A percentile compares a stretch with the other conserved stretches of the same genome.
These are phyloP conservation scores for Drosophila pachea DNA, from an alignment of 1,140 invertebrate genomes.

Conservation along the genomic window DNA sequence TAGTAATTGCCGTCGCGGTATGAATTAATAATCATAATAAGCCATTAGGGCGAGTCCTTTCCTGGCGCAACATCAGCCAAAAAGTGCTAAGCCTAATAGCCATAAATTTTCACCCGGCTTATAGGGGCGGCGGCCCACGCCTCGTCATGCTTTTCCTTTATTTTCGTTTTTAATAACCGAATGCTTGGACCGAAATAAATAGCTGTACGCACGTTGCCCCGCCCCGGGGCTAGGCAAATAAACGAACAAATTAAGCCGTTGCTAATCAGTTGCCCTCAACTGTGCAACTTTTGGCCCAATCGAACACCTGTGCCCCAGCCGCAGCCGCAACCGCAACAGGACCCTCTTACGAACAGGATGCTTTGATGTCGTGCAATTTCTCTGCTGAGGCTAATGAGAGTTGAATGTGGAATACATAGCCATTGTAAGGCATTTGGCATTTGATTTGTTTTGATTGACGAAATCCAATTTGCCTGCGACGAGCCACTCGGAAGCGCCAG, in stretches of 20 bases:
- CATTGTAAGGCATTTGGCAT: background rate
- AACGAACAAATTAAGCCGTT: conserved; percentile 68
- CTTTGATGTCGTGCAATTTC: conserved; percentile 50
- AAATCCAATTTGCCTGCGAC: background rate
- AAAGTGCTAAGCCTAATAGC: conserved; percentile 64
- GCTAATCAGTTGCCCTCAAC: conserved; percentile 51
- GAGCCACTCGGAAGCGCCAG: too few species aligned
- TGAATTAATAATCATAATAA: conserved; percentile 74
- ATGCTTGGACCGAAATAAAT: conserved; percentile 62
- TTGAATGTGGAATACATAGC: background rate
- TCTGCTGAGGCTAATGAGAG: conserved; percentile 1
- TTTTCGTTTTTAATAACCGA: conserved; percentile 5
- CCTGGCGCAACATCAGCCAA: conserved; percentile 27
- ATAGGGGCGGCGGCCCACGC: conserved; percentile 23
- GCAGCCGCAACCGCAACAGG: conserved; percentile 13
- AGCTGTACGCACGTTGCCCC: conserved; percentile 60
- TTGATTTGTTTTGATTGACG: background rate
- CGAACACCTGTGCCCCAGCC: conserved; percentile 47
- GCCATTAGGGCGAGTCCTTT: conserved; percentile 45
- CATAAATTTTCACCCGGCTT: conserved; percentile 58
- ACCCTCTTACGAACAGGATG: conserved; percentile 23
- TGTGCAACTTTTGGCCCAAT: conserved; percentile 46
- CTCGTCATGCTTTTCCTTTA: conserved; percentile 20
- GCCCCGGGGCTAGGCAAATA: conserved; percentile 59
- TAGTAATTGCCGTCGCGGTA: conserved; percentile 37